These are phyloP conservation scores for Paracentrotus lividus DNA, from an alignment of 53 echinoderm and acorn worm species.

Conservation along the genomic window DNA sequence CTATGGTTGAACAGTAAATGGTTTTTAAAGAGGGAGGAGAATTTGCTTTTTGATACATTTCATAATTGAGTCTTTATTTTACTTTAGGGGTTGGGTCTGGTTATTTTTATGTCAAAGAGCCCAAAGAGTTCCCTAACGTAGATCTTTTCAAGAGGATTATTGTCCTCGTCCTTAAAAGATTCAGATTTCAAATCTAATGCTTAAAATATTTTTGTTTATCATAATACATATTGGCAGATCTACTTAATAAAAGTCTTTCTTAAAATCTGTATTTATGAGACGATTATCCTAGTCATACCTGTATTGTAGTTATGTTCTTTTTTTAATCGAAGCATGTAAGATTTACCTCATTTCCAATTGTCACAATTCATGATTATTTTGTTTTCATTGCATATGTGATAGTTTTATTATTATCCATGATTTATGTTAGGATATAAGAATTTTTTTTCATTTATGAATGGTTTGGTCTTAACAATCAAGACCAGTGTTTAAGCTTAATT, in stretches of 20 bases:
- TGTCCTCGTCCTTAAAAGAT: neutral
- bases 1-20: neutral
- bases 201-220: neutral
- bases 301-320: neutral
- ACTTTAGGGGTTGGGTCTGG: neutral
- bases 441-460: neutral
- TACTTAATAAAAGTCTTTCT: conserved; percentile 41
- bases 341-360: conserved; percentile 35
- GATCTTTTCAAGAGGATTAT: neutral
- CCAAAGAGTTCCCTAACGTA: neutral
- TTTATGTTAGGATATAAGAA: neutral
- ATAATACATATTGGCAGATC: neutral
- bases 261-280: conserved; percentile 1
- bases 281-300: neutral
- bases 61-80: neutral
- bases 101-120: neutral
- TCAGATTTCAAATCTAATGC: neutral
- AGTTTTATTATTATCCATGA: neutral
- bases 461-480: neutral
- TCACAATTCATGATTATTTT: conserved; percentile 10
- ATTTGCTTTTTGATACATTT: neutral
- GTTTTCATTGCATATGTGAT: neutral
- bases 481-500: neutral
- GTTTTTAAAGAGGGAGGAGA: too few species aligned
- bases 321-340: conserved; percentile 40